phyloP scores from a whole-genome alignment of 2,888 invertebrate genomes.

The Tachina lurida region DNA sequence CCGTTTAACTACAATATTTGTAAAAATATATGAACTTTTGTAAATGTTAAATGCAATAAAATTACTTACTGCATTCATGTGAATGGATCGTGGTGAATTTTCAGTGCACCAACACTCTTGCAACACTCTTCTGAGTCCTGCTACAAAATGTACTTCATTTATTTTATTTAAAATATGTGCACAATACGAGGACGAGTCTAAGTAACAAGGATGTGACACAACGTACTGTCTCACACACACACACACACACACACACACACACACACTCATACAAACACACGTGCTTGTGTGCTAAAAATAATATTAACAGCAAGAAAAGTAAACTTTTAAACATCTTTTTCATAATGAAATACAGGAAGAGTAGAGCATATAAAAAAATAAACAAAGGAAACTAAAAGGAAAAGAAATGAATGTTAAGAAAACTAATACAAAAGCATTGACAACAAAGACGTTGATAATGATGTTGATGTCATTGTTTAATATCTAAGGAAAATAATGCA shows the following conservation, averaged over 20 bases:
- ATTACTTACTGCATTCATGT: slow-evolving; percentile 54
- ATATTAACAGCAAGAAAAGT: slow-evolving; percentile 54
- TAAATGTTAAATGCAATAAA: slow-evolving; percentile 67
- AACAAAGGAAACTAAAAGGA: slow-evolving; percentile 5
- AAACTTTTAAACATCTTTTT: slow-evolving; percentile 60
- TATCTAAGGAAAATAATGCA: slow-evolving; percentile 70
- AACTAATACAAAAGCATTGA: slow-evolving; percentile 64
- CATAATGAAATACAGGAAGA: slow-evolving; percentile 71
- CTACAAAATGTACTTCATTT: slow-evolving; percentile 69
- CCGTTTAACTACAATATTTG: slow-evolving; percentile 47
- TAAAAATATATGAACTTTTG: slow-evolving; percentile 67
- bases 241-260: background rate
- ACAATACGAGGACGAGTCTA: slow-evolving; percentile 49
- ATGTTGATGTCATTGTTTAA: slow-evolving; percentile 82
- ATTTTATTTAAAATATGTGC: slow-evolving; percentile 69
- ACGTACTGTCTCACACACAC: slow-evolving; percentile 24
- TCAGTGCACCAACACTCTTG: slow-evolving; percentile 15
- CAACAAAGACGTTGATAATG: slow-evolving; percentile 74
- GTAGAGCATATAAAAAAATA: slow-evolving; percentile 24
- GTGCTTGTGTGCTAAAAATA: background rate
- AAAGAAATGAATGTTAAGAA: slow-evolving; percentile 26
- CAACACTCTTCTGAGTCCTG: slow-evolving; percentile 18
- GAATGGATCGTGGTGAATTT: slow-evolving; percentile 17
- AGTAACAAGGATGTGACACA: slow-evolving; percentile 69
- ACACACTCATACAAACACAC: background rate